A percentile compares a stretch with the other conserved stretches of the same genome.
These are phyloP conservation scores for Idaea dimidiata DNA, from an alignment of 2,888 invertebrate genomes.

Conservation along the genomic window DNA sequence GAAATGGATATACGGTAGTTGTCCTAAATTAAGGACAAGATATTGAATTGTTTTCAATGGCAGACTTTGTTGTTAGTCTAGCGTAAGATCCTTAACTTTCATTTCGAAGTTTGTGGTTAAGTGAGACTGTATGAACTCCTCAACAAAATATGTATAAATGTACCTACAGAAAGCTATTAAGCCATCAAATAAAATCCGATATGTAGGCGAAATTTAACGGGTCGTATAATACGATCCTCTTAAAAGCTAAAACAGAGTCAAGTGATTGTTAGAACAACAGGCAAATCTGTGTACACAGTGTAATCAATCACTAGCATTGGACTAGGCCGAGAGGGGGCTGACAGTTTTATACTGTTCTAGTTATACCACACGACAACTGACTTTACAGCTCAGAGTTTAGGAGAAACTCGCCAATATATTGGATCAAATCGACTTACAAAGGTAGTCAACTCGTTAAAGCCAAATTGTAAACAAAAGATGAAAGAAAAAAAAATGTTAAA, in stretches of 20 bases:
- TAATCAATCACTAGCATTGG: conserved; percentile 60
- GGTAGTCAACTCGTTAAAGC: too few relatives aligned
- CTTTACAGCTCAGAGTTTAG: too few relatives aligned
- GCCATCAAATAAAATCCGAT: conserved; percentile 41
- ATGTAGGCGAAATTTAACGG: conserved; percentile 57
- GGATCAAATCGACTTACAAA: too few relatives aligned
- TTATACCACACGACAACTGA: not conserved
- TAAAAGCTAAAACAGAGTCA: conserved; percentile 63
- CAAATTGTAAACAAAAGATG: too few relatives aligned
- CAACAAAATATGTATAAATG: not conserved
- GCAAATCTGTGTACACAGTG: conserved; percentile 70
- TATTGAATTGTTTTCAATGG: too few relatives aligned
- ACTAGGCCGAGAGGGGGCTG: conserved; percentile 33
- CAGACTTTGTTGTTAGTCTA: too few relatives aligned
- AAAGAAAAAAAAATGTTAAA: too few relatives aligned
- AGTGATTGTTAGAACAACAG: conserved; percentile 62
- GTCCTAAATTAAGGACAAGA: too few relatives aligned
- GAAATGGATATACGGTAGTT: too few relatives aligned
- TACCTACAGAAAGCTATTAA: conserved; percentile 12
- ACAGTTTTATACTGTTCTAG: not conserved
- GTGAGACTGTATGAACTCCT: not conserved
- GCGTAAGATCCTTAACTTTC: too few relatives aligned
- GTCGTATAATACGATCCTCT: conserved; percentile 53
- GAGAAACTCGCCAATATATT: too few relatives aligned
- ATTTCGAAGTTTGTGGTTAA: too few relatives aligned